A percentile compares a stretch with the other conserved stretches of the same genome.
phyloP scores from a whole-genome alignment of 2,888 invertebrate genomes.

The Ommatoiulus sabulosus region DNA sequence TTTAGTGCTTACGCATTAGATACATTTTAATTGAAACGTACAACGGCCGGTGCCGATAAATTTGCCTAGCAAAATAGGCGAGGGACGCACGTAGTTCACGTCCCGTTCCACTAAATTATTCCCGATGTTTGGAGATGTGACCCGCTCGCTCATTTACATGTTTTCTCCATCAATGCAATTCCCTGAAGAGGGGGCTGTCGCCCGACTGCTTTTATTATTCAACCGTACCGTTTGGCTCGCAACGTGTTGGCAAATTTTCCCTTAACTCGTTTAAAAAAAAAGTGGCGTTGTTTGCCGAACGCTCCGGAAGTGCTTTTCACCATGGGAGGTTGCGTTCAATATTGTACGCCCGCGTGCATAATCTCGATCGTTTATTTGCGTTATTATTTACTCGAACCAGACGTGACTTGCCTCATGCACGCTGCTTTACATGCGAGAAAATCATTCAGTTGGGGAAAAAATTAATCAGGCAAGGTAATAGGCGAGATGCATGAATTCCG shows the following conservation, averaged over 20 bases:
- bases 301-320: background rate
- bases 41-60: background rate
- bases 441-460: background rate
- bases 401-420: constrained; percentile 1
- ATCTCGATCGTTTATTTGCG: background rate
- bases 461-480: background rate
- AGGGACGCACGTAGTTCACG: background rate
- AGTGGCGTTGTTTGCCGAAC: background rate
- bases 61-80: background rate
- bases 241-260: background rate
- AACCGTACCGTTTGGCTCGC: background rate
- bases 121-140: background rate
- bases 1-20: background rate
- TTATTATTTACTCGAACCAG: background rate
- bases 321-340: background rate
- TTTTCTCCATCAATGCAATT: constrained; percentile 24
- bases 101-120: background rate
- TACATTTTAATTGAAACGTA: background rate
- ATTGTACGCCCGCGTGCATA: background rate
- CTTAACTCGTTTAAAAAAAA: background rate
- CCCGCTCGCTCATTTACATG: constrained; percentile 31
- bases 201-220: background rate
- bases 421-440: background rate
- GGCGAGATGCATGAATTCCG: background rate
- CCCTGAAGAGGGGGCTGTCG: background rate